phyloP scores from a whole-genome alignment of 2,113 vertebrate species.

The Pampusana beccarii region DNA sequence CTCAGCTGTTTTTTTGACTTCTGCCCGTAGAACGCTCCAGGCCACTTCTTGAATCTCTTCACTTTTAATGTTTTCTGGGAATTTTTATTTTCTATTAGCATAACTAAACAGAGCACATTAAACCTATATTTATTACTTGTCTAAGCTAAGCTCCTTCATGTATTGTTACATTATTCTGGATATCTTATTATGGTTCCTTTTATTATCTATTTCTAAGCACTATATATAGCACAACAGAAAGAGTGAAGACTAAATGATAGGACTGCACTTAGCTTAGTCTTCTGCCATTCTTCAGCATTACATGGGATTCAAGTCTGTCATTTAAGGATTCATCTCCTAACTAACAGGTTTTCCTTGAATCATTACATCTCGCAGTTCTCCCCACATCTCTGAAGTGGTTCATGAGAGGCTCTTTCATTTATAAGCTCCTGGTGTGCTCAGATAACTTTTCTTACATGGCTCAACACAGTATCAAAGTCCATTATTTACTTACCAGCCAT shows the following conservation, averaged over 20 bases:
- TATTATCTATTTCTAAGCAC: neutral
- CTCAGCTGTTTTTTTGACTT: conserved; percentile 9
- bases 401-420: conserved; percentile 11
- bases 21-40: neutral
- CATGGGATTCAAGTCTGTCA: conserved; percentile 29
- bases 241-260: neutral
- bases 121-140: neutral
- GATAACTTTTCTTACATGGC: conserved; percentile 30
- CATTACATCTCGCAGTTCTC: conserved; percentile 3
- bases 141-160: neutral
- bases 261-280: neutral
- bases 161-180: neutral
- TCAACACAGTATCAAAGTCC: neutral
- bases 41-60: neutral
- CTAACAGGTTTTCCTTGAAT: conserved; percentile 25
- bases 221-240: neutral
- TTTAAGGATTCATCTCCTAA: conserved; percentile 39
- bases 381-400: neutral
- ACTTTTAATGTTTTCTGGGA: neutral
- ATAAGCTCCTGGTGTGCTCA: conserved; percentile 14
- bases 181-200: neutral
- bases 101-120: conserved; percentile 17
- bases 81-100: conserved; percentile 25
- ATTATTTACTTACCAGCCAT: neutral
- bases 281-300: neutral